These are phyloP conservation scores for Neoarius graeffei DNA, from an alignment of 2,113 vertebrate genomes.

Conservation along the genomic window DNA sequence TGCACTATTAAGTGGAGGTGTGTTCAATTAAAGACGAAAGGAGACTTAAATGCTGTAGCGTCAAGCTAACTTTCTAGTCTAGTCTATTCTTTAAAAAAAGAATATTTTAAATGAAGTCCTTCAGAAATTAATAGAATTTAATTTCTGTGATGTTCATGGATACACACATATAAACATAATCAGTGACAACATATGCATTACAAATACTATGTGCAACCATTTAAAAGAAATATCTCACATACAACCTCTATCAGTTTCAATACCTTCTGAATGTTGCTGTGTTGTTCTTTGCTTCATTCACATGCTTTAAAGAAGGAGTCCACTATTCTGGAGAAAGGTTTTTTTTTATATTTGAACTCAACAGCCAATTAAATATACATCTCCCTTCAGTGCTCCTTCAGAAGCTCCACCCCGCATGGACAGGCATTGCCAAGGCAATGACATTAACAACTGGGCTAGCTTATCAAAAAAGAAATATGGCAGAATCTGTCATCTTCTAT, in stretches of 20 bases:
- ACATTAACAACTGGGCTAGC: too few species aligned
- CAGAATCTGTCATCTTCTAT: too few species aligned
- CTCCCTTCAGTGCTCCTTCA: too few species aligned
- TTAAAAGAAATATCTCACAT: background rate
- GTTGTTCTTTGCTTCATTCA: constrained; percentile 19
- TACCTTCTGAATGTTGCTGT: constrained; percentile 40
- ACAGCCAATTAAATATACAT: too few species aligned
- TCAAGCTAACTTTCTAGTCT: constrained; percentile 70
- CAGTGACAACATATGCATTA: background rate
- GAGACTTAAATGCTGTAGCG: constrained; percentile 67
- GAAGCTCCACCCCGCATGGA: too few species aligned
- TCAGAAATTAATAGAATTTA: constrained; percentile 71
- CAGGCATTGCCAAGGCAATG: too few species aligned
- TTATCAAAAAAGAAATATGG: too few species aligned
- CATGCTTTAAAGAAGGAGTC: background rate
- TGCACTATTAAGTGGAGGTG: constrained; percentile 64
- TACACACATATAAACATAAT: constrained; percentile 30
- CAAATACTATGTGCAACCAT: background rate
- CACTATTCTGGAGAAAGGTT: too few species aligned
- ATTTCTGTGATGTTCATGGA: constrained; percentile 57
- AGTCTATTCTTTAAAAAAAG: constrained; percentile 67
- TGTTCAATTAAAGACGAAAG: constrained; percentile 76
- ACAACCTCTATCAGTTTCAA: background rate
- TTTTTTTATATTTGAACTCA: background rate
- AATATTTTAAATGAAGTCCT: constrained; percentile 72